phyloP scores from a whole-genome alignment of 2,113 vertebrate species.

The Vidua macroura region DNA sequence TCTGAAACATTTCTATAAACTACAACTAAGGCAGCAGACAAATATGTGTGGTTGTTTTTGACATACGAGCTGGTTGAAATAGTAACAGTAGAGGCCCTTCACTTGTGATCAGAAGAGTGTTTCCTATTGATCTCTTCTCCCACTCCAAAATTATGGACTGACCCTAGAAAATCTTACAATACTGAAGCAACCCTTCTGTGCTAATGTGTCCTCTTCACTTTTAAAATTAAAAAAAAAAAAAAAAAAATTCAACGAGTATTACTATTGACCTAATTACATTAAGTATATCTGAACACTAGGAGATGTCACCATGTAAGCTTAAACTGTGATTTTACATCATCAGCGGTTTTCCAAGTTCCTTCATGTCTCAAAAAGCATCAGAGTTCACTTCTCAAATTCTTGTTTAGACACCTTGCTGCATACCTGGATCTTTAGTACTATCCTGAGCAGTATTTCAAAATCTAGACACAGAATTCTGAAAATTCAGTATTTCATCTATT shows the following conservation, averaged over 20 bases:
- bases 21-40: background rate
- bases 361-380: background rate
- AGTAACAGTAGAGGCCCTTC: background rate
- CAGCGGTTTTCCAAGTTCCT: background rate
- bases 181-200: background rate
- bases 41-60: background rate
- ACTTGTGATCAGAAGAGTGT: background rate
- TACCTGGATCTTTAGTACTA: background rate
- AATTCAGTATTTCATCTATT: background rate
- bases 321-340: background rate
- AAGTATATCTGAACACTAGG: background rate
- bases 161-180: background rate
- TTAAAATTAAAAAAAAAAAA: background rate
- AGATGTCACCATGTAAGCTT: background rate
- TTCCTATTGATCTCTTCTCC: background rate
- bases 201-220: background rate
- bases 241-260: background rate
- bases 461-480: background rate
- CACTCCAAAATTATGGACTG: background rate
- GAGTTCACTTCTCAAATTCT: background rate
- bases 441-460: background rate
- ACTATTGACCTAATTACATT: background rate
- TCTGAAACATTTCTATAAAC: background rate
- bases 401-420: background rate
- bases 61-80: background rate